Conservation (phyloP, 2,888 invertebrate species). For the Drosophila prolongata region DNA sequence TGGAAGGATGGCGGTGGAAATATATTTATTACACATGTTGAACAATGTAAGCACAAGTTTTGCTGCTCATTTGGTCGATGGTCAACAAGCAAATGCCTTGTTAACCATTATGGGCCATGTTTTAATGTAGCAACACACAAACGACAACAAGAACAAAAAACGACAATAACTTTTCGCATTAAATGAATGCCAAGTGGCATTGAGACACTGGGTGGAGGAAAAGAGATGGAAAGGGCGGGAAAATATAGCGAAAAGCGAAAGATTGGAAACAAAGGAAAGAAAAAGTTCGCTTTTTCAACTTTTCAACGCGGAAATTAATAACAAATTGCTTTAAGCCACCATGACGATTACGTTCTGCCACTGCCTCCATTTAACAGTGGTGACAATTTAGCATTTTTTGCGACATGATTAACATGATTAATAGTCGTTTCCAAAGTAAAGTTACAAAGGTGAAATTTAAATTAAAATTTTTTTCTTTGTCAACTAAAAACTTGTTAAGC, state of each 20-base stretch:
- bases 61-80: constrained; percentile 66
- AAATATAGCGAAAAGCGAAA: constrained; percentile 9
- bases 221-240: neutral
- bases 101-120: constrained; percentile 79
- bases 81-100: constrained; percentile 76
- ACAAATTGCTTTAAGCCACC: constrained; percentile 77
- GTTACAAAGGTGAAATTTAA: too few species aligned
- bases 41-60: constrained; percentile 74
- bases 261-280: constrained; percentile 34
- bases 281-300: constrained; percentile 62
- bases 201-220: constrained; percentile 18
- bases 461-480: too few species aligned
- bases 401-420: too few species aligned
- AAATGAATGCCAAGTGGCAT: constrained; percentile 54
- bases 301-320: constrained; percentile 77
- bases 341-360: constrained; percentile 55
- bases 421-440: too few species aligned
- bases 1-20: constrained; percentile 49
- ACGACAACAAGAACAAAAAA: constrained; percentile 38
- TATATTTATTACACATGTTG: constrained; percentile 79
- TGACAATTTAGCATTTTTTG: neutral
- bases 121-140: constrained; percentile 71
- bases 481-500: too few species aligned
- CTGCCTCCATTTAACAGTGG: constrained; percentile 6
- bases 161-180: constrained; percentile 76